Percentiles rank a stretch among this genome's conserved stretches.
Conservation (phyloP, 1,140 invertebrate species). For the Pararge aegeria region DNA sequence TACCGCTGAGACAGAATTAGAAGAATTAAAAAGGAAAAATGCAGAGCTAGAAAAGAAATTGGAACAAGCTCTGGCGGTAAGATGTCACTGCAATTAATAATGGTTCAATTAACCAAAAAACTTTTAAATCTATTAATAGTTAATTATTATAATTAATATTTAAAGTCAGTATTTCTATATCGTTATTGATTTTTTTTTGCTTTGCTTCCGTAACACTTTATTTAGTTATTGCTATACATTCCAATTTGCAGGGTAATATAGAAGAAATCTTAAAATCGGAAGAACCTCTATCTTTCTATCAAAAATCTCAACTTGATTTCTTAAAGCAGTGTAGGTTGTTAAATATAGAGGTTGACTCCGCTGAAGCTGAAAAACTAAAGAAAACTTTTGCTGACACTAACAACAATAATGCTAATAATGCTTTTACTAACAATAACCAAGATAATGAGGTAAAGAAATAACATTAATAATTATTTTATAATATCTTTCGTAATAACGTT, state of each 20-base stretch:
- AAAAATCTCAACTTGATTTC: constrained; percentile 67
- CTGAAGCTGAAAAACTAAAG: constrained; percentile 56
- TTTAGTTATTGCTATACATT: constrained; percentile 39
- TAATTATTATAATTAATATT: no score
- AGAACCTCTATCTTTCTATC: constrained; percentile 63
- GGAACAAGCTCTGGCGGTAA: constrained; percentile 82
- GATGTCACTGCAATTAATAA: no score
- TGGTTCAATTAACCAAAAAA: no score
- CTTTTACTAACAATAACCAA: constrained; percentile 58
- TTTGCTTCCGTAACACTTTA: constrained; percentile 20
- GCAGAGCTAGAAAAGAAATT: constrained; percentile 86
- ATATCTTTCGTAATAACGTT: background rate
- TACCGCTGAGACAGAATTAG: constrained; percentile 86
- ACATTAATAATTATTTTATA: no score
- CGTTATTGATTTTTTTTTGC: no score
- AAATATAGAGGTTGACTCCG: constrained; percentile 61
- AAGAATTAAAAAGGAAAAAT: constrained; percentile 89
- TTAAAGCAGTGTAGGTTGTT: constrained; percentile 69
- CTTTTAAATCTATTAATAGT: no score
- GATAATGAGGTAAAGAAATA: constrained; percentile 57
- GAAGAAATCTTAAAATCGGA: constrained; percentile 59
- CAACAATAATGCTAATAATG: constrained; percentile 55
- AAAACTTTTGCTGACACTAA: constrained; percentile 50
- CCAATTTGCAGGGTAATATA: constrained; percentile 60
- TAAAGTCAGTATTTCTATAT: no score